Evolutionary conservation across 2,797 vertebrate species (phyloP), one percentile per base, ranked within the genome.

Genomic region (Gobionotothen gibberifrons): DNA sequence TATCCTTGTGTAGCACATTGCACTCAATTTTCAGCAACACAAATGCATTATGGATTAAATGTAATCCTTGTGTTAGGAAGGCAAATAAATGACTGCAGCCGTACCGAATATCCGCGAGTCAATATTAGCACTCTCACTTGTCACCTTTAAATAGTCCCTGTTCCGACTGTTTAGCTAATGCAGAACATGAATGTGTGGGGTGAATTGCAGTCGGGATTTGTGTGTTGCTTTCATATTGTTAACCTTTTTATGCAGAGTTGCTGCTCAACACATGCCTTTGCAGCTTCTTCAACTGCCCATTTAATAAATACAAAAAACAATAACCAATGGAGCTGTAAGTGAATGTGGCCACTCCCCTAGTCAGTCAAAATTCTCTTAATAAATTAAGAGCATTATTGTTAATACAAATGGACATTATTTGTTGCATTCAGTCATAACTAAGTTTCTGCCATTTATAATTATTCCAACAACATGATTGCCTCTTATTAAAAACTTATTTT

Each of bases 111-210:
- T 74, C 69, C 76, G 54, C 46, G 54, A 83, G 79, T 88, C 83
- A 83, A 80, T 89, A 82, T 83, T 88, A 71, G 70, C 75, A 60
- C 56, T 86, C 69, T 74, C 48, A 52, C 63, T 79, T 76, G 67
- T 80, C 79, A 79, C 57, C 46, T 76, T 84, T 81, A 82, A 82
- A 78, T 76, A 66, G 63, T 75, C 49, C 61, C 49, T 43, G 68
- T 74, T 78, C 74, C 73, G 47, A 75, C 64, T 70, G 57, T 79
- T 80, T 43, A 65, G 48, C 51, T 62, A 76, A 84, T 57, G 36
- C 42, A 51, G 48, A 67, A 71, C 52, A 73, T 83, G 47, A 72
- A 76, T 40, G 66, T 57, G 65, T 70, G 72, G 72, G 66, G 52
- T 74, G 74, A 75, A 62, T 13, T 11, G 36, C 74, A 26, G 61